Evolutionary conservation across 2,888 invertebrate species (phyloP), one percentile per base, ranked within the genome.

Genomic region (Diarsia mendica): DNA sequence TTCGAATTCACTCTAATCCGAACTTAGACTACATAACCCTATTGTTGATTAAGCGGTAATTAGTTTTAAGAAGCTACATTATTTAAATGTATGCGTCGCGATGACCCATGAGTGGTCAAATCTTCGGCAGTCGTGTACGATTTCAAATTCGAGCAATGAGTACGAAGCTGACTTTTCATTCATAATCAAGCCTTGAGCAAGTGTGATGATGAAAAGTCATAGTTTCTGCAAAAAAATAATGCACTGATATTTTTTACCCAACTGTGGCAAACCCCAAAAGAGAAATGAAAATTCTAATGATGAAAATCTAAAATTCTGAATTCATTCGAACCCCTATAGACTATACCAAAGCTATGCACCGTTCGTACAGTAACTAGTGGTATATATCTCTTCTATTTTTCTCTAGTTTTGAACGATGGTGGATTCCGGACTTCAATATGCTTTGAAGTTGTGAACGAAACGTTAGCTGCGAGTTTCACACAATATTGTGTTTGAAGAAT

Each of bases 401-500:
- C 13, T 44, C 33, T 23, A 44, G 55, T 67, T 75, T 20, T 48
- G 18, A 58, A 44, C 48, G 10, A 13, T 46, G 11, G 23, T 65
- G 55, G 18, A 79, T 80, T 70, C 67, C 67, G 5, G 9, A 49
- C 15, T 67, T 49, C 81, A 79, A 83, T 67, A 70, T 63, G 74
- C 79, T 81, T 81, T 81, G 83, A 70, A 74, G 74, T 67, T 23
- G 63, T 67, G 79, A 63, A 67, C 51, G 63, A 78, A 63, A 73
- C 33, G 39, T 49, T 53, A 13, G 20, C 10, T 8, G n/a, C 44
- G 10, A 55, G 10, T 28, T 49, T 13, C 11, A 18, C 69, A 33
- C 53, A 60, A 68, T 80, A 83, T 83, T 82, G 80, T 65, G 64
- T 83, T 75, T 75, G 70, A 83, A 71, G 80, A 83, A 82, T 83